A percentile compares a stretch with the other conserved stretches of the same genome.
Evolutionary conservation across 2,888 invertebrate species (phyloP).

Genomic region (Aphidoletes aphidimyza): DNA sequence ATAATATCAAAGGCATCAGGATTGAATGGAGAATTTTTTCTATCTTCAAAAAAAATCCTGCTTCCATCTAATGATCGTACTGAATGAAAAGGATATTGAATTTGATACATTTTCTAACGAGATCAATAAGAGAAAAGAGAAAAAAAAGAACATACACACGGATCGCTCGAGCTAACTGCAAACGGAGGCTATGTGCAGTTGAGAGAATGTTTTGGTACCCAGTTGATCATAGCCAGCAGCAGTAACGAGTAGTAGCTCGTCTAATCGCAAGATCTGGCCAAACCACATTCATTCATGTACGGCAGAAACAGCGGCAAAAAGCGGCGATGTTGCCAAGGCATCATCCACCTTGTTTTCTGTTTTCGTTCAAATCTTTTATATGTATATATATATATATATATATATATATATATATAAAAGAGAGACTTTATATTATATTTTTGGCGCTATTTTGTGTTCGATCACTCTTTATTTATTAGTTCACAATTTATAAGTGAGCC

Average conservation of each 20-base stretch:
- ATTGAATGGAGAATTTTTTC: too few species aligned
- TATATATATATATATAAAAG: too few species aligned
- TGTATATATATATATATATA: not conserved
- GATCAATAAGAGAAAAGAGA: not conserved
- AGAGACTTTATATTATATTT: not conserved
- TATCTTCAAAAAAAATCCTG: not conserved
- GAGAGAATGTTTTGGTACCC: not conserved
- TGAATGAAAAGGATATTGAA: not conserved
- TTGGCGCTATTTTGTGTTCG: constrained; percentile 1
- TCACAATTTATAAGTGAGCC: too few species aligned
- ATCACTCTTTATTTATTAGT: not conserved
- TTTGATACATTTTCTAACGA: constrained; percentile 1
- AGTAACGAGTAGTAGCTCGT: constrained; percentile 21
- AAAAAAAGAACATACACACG: too few species aligned
- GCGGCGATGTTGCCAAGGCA: constrained; percentile 9
- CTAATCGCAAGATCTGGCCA: constrained; percentile 22
- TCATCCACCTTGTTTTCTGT: not conserved
- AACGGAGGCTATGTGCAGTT: not conserved
- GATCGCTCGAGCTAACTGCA: too few species aligned
- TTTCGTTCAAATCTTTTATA: not conserved
- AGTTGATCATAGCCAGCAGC: constrained; percentile 26
- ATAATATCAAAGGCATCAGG: too few species aligned
- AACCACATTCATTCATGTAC: constrained; percentile 29
- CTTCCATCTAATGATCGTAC: too few species aligned
- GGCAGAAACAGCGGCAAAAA: not conserved